Evolutionary conservation across 2,888 invertebrate species (phyloP), one percentile per base, ranked within the genome.

Genomic region (Agrochola macilenta): DNA sequence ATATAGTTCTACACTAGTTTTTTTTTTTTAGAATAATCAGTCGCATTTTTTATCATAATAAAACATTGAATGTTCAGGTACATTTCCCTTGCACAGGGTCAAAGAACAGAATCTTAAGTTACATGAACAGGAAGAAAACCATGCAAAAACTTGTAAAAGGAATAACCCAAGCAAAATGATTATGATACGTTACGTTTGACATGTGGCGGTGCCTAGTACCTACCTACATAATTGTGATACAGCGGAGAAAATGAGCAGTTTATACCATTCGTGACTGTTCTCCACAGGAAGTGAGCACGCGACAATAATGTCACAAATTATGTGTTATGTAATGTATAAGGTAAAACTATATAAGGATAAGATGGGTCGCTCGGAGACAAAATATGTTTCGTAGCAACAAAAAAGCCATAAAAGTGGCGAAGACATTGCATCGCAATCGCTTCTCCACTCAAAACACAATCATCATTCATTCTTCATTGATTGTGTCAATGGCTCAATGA

Each of bases 251-350:
- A 86, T 79, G 54, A 82, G 17, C 66, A 61, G 61, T 58, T 69
- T 43, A 49, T 63, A 46, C 8, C 49, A 54, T 4, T 61, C 71
- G 74, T 87, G 39, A 76, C 71, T 71, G 60, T 64, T 39, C 69
- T 63, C 43, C 49, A 30, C 84, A 84, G 87, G 80, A 85, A 85
- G 76, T 72, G 60, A 49, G 26, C 74, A 69, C 78, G 79, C 61
- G 58, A 69, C 65, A 57, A 4, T 20, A 30, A 72, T 72, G 49
- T 14, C 12, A 5, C 69, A 71, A 58, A 83, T 76, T 87, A 72
- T 69, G 2, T 52, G n/a, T 81, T 76, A 83, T 74, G 23, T 78
- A 66, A 79, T 73, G 17, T 35, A 35, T 12, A 58, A 69, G 52
- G 64, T 58, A 79, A n/a, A n/a, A n/a, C n/a, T n/a, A n/a, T n/a